Base-by-base conservation (phyloP, 2,797 vertebrate species). In the Argentina silus region DNA sequence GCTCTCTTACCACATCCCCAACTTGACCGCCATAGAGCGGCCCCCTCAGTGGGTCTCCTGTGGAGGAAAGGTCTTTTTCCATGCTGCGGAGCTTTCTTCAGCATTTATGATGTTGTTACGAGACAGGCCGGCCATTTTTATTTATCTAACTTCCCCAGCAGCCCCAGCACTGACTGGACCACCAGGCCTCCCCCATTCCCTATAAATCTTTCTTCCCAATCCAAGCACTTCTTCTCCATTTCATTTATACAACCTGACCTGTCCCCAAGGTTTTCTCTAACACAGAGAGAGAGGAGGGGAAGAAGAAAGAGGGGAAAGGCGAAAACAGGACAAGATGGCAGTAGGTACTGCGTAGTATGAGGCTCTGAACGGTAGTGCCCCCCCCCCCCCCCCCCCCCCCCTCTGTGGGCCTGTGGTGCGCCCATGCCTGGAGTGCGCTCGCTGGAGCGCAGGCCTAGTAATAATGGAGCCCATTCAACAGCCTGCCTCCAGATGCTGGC, bases 391-490 rank as follows among this genome's bases (percentile, higher is more conserved):
- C 57, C 80, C 82, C 78, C 57, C 3, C 81, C 84, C 42, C 84
- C 63, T 81, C 76, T 69, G 61, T 74, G 61, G 77, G 78, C 73
- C 60, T 6, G 67, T 69, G 12, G 67, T 71, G 85, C 62, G 56
- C 83, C 80, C 71, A 70, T 87, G 79, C 83, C 83, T 79, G 0
- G 76, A 85, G 84, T 79, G 80, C n/a, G 82, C 85, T 91, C 86
- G 17, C 85, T 89, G 90, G 85, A 92, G 84, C 91, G 85, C 87
- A 90, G 86, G 89, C 68, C 76, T 77, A 55, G 70, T 60, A 90
- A 93, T 90, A 93, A 93, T 88, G 89, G 86, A 85, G 72, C 80
- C 90, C 76, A 92, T 94, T 93, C 86, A 94, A 87, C 86, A 92
- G 90, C 76, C 92, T 89, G 85, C 69, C 84, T 91, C 91, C 92